phyloP scores from a whole-genome alignment of 2,113 vertebrate species.

The Dendropsophus ebraccatus region DNA sequence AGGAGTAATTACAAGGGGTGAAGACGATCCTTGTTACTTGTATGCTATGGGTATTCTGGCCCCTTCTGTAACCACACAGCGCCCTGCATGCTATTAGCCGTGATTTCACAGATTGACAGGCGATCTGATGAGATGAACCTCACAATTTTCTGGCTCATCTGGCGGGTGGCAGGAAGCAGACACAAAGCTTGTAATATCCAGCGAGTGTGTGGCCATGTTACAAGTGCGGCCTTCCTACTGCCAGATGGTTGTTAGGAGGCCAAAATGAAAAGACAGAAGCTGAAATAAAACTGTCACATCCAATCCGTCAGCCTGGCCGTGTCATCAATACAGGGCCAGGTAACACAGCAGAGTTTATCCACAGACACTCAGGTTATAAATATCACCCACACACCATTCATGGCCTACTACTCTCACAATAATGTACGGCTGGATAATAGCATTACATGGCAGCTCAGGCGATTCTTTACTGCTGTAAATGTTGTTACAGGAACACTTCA shows the following conservation, averaged over 20 bases:
- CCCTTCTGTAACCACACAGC: not conserved
- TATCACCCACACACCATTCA: slow-evolving; percentile 34
- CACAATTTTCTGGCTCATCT: slow-evolving; percentile 66
- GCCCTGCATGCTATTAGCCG: not conserved
- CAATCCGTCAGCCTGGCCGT: slow-evolving; percentile 71
- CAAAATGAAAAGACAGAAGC: slow-evolving; percentile 66
- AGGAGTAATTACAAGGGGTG: not conserved
- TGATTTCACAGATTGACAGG: slow-evolving; percentile 59
- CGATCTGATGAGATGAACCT: slow-evolving; percentile 55
- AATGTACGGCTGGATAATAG: not conserved
- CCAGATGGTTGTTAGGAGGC: slow-evolving; percentile 71
- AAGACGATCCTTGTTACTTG: not conserved
- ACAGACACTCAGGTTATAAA: slow-evolving; percentile 59
- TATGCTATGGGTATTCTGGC: not conserved
- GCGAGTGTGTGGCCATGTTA: slow-evolving; percentile 62
- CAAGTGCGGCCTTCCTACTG: slow-evolving; percentile 64
- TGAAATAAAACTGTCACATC: slow-evolving; percentile 75
- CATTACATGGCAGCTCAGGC: slow-evolving; percentile 27
- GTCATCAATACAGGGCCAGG: slow-evolving; percentile 63
- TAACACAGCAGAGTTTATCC: slow-evolving; percentile 64
- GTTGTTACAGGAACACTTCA: slow-evolving; percentile 31
- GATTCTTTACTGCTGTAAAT: not conserved
- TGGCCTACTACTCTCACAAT: not conserved
- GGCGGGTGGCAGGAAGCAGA: slow-evolving; percentile 58
- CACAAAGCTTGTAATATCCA: slow-evolving; percentile 63